These are phyloP conservation scores for Rhagium mordax DNA, from an alignment of 2,888 invertebrate species.

Conservation along the genomic window DNA sequence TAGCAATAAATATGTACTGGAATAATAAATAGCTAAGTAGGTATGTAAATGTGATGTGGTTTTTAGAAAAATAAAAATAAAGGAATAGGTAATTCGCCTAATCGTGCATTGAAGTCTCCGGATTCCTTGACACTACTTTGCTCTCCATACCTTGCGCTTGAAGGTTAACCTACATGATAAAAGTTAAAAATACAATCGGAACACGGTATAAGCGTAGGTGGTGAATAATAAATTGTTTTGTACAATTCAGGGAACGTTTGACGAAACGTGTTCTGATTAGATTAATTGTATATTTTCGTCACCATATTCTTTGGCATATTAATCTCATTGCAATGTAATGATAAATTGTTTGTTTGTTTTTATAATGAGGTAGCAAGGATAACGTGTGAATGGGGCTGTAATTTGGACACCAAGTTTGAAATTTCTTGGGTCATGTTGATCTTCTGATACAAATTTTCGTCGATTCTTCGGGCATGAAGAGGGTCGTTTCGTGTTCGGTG, in stretches of 20 bases:
- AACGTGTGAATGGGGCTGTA: not conserved
- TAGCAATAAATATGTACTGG: not conserved
- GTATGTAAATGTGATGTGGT: not conserved
- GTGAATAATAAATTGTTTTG: conserved; percentile 10
- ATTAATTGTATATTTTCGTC: not conserved
- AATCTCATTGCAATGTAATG: not conserved
- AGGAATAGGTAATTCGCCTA: conserved; percentile 11
- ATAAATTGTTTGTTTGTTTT: not conserved
- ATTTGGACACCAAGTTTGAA: too few species aligned
- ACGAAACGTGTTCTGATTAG: conserved; percentile 19
- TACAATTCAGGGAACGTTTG: conserved; percentile 19
- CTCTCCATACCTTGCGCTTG: conserved; percentile 19
- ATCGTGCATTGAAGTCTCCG: conserved; percentile 43
- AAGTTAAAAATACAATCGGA: conserved; percentile 37
- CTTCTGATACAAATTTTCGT: too few species aligned
- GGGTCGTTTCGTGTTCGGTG: too few species aligned
- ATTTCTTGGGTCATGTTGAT: too few species aligned
- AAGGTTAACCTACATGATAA: conserved; percentile 41
- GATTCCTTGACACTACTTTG: conserved; percentile 37
- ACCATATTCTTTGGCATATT: not conserved
- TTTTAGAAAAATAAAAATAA: not conserved
- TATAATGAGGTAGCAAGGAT: not conserved
- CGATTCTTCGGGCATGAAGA: too few species aligned
- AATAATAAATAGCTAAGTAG: conserved; percentile 3
- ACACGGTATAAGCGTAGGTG: conserved; percentile 36